phyloP scores from a whole-genome alignment of 1,140 invertebrate genomes.

The Brachystomella parvula region DNA sequence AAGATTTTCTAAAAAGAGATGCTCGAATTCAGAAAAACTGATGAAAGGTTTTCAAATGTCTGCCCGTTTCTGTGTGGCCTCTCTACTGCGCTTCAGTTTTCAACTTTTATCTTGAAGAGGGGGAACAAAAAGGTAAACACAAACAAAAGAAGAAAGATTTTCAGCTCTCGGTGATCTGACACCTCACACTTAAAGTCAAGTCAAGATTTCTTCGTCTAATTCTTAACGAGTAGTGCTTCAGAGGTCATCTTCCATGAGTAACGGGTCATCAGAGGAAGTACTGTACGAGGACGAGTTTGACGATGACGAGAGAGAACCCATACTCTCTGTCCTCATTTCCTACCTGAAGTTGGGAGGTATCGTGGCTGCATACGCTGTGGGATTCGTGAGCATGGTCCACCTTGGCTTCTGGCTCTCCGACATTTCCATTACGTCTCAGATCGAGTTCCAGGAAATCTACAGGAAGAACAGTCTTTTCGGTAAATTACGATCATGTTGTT shows the following conservation, averaged over 20 bases:
- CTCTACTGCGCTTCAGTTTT: no score
- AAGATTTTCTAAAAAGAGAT: no score
- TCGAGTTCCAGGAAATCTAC: conserved; percentile 4
- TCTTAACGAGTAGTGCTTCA: background rate
- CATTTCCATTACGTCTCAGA: background rate
- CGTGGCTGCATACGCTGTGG: conserved; percentile 6
- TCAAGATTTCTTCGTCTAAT: background rate
- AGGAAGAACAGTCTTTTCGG: background rate
- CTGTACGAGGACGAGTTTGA: background rate
- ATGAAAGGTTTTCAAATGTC: no score
- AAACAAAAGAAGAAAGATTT: background rate
- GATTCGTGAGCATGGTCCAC: conserved; percentile 14
- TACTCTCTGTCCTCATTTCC: background rate
- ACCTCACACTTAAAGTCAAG: no score
- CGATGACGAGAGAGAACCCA: background rate
- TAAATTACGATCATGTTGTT: no score
- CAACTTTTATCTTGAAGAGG: background rate
- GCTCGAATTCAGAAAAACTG: no score
- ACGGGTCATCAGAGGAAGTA: no score
- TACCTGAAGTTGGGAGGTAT: conserved; percentile 4
- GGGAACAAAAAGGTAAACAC: background rate
- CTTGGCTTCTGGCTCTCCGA: conserved; percentile 20
- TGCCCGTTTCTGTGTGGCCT: no score
- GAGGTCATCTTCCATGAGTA: no score
- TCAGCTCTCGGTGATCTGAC: no score